Conservation (phyloP, 2,888 invertebrate species). For the Melanargia galathea region DNA sequence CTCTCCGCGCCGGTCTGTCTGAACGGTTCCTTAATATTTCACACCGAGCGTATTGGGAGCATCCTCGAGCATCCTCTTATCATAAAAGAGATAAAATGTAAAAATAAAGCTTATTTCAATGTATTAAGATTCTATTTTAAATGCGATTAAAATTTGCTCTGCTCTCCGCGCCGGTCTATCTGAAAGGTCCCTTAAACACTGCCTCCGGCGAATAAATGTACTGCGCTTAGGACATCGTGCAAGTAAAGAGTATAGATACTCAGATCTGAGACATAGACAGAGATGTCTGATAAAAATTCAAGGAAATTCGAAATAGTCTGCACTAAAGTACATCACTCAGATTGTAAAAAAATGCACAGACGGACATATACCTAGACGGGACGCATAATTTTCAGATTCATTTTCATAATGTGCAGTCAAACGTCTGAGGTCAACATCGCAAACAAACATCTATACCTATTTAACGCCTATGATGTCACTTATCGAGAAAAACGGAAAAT, state of each 20-base stretch:
- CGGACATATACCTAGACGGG: constrained; percentile 56
- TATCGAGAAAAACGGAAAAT: constrained; percentile 1
- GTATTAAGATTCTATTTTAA: no score
- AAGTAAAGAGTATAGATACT: constrained; percentile 46
- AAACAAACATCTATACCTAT: constrained; percentile 39
- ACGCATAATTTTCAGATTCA: constrained; percentile 78
- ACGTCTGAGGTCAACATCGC: constrained; percentile 67
- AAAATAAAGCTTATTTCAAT: no score
- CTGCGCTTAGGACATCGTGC: constrained; percentile 39
- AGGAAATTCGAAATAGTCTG: constrained; percentile 78
- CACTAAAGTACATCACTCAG: constrained; percentile 75
- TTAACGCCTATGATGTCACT: constrained; percentile 26
- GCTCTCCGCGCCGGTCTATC: no score
- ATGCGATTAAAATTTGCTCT: no score
- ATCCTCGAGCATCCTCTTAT: no score
- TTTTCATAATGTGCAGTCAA: constrained; percentile 78
- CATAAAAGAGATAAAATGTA: no score
- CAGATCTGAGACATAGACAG: constrained; percentile 60
- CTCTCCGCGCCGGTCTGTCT: no score
- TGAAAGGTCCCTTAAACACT: neutral
- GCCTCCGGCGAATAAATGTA: constrained; percentile 42
- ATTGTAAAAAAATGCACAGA: constrained; percentile 78
- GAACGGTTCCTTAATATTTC: no score
- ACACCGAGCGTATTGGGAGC: no score
- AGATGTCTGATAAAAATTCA: constrained; percentile 77